These are phyloP conservation scores for Sebastes iracundus DNA, from an alignment of 2,797 vertebrate species.

Conservation along the genomic window DNA sequence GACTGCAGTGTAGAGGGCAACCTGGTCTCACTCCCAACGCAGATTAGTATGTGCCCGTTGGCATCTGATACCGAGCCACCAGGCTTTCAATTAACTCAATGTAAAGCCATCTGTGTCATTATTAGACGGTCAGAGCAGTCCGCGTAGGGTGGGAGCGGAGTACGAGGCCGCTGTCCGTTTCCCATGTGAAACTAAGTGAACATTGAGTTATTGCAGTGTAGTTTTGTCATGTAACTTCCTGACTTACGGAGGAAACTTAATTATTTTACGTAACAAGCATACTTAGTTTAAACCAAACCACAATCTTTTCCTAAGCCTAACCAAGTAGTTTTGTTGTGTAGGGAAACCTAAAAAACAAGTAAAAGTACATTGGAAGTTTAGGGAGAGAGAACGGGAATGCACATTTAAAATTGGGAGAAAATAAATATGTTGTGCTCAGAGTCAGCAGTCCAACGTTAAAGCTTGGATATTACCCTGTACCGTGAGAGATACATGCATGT, in stretches of 20 bases:
- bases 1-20: too few species aligned
- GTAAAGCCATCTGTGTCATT: neutral
- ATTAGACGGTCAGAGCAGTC: neutral
- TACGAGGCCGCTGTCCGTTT: neutral
- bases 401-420: neutral
- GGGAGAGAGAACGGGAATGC: neutral
- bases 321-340: neutral
- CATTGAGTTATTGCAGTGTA: neutral
- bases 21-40: too few species aligned
- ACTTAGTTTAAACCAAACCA: neutral
- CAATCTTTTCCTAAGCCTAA: neutral
- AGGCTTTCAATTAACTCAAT: neutral
- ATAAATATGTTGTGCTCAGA: neutral
- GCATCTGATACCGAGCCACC: too few species aligned
- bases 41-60: too few species aligned
- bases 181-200: too few species aligned
- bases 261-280: too few species aligned
- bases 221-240: neutral
- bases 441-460: neutral
- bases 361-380: neutral
- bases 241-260: neutral
- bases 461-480: neutral
- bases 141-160: neutral
- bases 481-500: neutral
- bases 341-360: too few species aligned